Conservation (phyloP, 2,797 vertebrate species). For the Uromys caudimaculatus region DNA sequence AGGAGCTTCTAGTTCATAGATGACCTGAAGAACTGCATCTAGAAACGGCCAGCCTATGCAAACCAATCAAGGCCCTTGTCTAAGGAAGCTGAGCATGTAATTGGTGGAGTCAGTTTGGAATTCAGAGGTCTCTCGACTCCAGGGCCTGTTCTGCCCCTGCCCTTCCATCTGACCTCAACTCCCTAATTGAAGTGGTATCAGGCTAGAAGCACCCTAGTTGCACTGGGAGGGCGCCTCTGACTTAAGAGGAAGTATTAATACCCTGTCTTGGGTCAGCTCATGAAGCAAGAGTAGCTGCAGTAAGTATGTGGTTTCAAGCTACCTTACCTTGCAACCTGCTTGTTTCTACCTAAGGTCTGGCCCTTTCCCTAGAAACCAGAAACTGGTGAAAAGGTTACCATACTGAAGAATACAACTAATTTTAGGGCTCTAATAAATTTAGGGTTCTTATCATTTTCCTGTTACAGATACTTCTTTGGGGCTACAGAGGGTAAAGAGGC, state of each 20-base stretch:
- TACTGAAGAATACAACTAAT: neutral
- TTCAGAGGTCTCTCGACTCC: neutral
- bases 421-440: neutral
- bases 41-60: neutral
- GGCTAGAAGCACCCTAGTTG: neutral
- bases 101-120: neutral
- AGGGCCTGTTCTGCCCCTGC: neutral
- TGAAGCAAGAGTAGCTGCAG: neutral
- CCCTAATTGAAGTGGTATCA: neutral
- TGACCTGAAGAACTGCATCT: neutral
- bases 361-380: neutral
- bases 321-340: neutral
- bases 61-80: neutral
- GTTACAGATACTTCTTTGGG: neutral
- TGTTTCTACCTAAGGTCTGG: neutral
- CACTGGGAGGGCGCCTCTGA: neutral
- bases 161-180: neutral
- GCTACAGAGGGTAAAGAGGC: neutral
- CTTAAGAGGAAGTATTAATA: neutral
- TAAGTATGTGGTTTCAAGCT: neutral
- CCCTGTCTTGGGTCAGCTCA: neutral
- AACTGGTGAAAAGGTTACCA: neutral
- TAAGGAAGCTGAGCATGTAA: neutral
- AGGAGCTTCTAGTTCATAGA: accelerated
- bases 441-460: neutral